These are phyloP conservation scores for Rhinichthys klamathensis DNA, from an alignment of 2,113 vertebrate genomes.

Conservation along the genomic window DNA sequence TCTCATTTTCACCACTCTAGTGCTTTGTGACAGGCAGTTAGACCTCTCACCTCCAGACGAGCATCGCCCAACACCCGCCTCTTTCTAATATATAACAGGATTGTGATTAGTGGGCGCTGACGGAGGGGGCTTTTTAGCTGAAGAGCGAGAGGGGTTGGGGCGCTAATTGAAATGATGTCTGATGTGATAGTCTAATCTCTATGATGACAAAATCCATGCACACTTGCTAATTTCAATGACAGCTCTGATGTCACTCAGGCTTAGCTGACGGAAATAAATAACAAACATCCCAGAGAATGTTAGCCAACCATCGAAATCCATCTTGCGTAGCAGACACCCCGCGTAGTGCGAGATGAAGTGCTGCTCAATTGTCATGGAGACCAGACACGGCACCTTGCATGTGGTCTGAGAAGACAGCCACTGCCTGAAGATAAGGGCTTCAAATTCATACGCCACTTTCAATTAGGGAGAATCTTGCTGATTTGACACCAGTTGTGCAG, in stretches of 20 bases:
- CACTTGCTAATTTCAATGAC: constrained; percentile 50
- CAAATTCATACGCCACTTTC: constrained; percentile 38
- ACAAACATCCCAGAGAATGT: constrained; percentile 30
- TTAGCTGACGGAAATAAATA: constrained; percentile 33
- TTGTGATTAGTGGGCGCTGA: constrained; percentile 41
- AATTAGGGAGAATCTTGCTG: constrained; percentile 19
- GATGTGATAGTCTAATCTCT: constrained; percentile 55
- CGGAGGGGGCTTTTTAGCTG: constrained; percentile 54
- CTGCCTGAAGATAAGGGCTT: constrained; percentile 37
- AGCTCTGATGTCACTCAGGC: constrained; percentile 51
- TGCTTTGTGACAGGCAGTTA: constrained; percentile 15
- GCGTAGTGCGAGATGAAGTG: constrained; percentile 47
- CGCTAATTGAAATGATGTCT: constrained; percentile 59
- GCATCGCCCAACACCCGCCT: background rate
- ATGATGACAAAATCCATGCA: constrained; percentile 45
- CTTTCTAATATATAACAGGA: constrained; percentile 24
- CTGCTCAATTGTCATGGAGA: constrained; percentile 56
- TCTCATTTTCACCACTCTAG: constrained; percentile 44
- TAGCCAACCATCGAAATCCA: constrained; percentile 18
- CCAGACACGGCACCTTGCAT: constrained; percentile 32
- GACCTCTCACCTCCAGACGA: constrained; percentile 18
- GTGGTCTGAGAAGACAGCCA: constrained; percentile 7
- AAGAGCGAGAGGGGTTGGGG: constrained; percentile 40
- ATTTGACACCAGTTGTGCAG: constrained; percentile 39
- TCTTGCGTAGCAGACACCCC: constrained; percentile 18